These are phyloP conservation scores for Diarsia mendica DNA, from an alignment of 2,888 invertebrate genomes.

Conservation along the genomic window DNA sequence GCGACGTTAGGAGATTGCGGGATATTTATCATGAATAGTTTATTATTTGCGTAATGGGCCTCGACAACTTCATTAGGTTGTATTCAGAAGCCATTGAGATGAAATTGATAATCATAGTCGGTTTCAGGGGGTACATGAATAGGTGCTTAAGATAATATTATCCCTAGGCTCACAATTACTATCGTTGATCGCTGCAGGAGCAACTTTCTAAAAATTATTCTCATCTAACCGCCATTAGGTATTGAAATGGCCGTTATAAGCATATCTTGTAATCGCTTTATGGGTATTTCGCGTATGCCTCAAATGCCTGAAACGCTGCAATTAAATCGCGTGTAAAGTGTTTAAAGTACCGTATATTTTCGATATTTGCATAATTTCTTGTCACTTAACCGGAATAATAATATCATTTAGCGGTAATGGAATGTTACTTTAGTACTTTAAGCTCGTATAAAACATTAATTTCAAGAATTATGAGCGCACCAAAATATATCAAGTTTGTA, in stretches of 20 bases:
- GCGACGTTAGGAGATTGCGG: slow-evolving; percentile 50
- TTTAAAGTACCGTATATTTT: slow-evolving; percentile 72
- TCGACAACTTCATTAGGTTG: slow-evolving; percentile 60
- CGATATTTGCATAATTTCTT: slow-evolving; percentile 75
- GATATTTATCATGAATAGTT: slow-evolving; percentile 60
- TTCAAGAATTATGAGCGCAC: slow-evolving; percentile 58
- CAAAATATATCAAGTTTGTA: slow-evolving; percentile 45
- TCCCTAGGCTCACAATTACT: slow-evolving; percentile 64
- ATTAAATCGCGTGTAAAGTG: slow-evolving; percentile 72
- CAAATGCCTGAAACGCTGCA: slow-evolving; percentile 61
- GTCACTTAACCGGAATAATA: slow-evolving; percentile 70
- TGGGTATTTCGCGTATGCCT: slow-evolving; percentile 46
- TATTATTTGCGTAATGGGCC: slow-evolving; percentile 60
- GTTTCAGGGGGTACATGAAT: slow-evolving; percentile 61
- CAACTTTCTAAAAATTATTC: slow-evolving; percentile 77
- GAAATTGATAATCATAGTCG: slow-evolving; percentile 63
- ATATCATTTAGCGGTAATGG: slow-evolving; percentile 70
- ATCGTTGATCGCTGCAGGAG: slow-evolving; percentile 62
- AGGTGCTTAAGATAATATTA: slow-evolving; percentile 61
- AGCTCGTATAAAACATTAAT: slow-evolving; percentile 59
- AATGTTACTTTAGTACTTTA: slow-evolving; percentile 63
- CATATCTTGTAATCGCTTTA: slow-evolving; percentile 55
- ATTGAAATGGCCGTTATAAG: slow-evolving; percentile 61
- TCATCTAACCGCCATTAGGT: slow-evolving; percentile 59
- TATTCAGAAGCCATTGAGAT: slow-evolving; percentile 65